phyloP scores from a whole-genome alignment of 2,113 vertebrate genomes.

The Gnathonemus echidnorhynchus region DNA sequence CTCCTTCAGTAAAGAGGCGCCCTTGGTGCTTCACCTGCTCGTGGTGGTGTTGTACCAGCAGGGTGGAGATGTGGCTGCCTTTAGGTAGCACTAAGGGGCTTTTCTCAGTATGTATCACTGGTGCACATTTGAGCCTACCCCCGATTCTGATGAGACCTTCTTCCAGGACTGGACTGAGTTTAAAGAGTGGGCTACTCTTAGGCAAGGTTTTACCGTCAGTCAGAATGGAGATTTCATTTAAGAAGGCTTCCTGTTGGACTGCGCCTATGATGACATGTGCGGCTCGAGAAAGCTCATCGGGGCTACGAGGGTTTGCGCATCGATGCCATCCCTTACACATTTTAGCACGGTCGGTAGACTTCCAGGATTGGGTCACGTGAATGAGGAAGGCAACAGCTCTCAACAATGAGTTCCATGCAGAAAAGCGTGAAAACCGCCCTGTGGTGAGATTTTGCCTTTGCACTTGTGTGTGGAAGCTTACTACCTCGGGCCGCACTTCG shows the following conservation, averaged over 20 bases:
- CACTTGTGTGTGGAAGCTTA: background rate
- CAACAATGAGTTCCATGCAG: background rate
- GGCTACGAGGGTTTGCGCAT: conserved; percentile 1
- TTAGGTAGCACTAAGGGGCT: conserved; percentile 10
- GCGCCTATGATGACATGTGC: conserved; percentile 1
- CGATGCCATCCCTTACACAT: conserved; percentile 23
- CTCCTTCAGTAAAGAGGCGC: too few relatives aligned
- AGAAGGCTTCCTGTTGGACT: background rate
- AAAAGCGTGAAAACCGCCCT: conserved; percentile 8
- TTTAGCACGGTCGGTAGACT: background rate
- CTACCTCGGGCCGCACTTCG: conserved; percentile 2
- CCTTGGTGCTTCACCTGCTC: conserved; percentile 29
- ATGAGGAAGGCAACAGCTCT: conserved; percentile 9
- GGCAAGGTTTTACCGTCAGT: conserved; percentile 13
- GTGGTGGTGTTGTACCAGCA: conserved; percentile 21
- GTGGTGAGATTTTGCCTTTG: background rate
- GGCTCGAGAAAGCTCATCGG: background rate
- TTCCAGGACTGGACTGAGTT: background rate
- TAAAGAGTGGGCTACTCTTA: conserved; percentile 1
- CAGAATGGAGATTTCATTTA: too few relatives aligned
- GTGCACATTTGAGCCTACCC: conserved; percentile 5
- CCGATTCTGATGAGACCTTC: conserved; percentile 22
- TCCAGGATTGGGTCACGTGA: conserved; percentile 6
- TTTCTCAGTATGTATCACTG: background rate
- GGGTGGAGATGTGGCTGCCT: conserved; percentile 4